Evolutionary conservation across 2,113 vertebrate genomes (phyloP).

Genomic region (Calypte anna): DNA sequence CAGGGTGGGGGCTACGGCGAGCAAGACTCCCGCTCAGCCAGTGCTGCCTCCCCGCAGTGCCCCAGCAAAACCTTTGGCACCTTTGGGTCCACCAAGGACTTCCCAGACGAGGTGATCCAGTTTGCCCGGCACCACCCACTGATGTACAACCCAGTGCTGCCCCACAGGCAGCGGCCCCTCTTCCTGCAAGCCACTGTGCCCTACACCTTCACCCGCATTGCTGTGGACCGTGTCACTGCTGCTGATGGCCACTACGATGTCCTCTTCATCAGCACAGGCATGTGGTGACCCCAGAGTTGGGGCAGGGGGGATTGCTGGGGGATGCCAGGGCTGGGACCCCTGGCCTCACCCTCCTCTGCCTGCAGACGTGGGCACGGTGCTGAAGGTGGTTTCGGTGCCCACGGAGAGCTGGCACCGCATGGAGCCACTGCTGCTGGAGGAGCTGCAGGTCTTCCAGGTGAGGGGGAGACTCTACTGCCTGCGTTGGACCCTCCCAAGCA

Average conservation of each 20-base stretch:
- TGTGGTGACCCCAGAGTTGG: background rate
- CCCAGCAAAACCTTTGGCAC: constrained; percentile 97
- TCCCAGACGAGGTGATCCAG: constrained; percentile 92
- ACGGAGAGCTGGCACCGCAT: constrained; percentile 86
- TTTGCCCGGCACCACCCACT: constrained; percentile 93
- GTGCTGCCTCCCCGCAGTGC: constrained; percentile 75
- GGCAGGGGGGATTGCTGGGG: background rate
- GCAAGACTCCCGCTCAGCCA: background rate
- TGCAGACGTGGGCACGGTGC: constrained; percentile 88
- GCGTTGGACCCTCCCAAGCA: fast-evolving
- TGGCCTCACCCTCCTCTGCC: background rate
- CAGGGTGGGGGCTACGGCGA: background rate
- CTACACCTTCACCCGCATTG: constrained; percentile 88
- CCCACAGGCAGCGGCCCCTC: constrained; percentile 83
- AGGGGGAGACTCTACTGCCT: background rate
- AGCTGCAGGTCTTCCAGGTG: constrained; percentile 94
- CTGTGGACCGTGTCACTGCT: constrained; percentile 89
- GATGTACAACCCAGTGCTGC: constrained; percentile 90
- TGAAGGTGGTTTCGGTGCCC: constrained; percentile 94
- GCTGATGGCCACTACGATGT: constrained; percentile 93
- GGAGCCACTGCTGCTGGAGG: constrained; percentile 92
- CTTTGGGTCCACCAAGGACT: constrained; percentile 95
- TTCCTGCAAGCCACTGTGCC: constrained; percentile 87
- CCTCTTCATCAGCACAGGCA: constrained; percentile 96
- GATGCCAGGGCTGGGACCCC: fast-evolving